These are phyloP conservation scores for Malurus alboscapulatus DNA, from an alignment of 2,113 vertebrate species.

Conservation along the genomic window DNA sequence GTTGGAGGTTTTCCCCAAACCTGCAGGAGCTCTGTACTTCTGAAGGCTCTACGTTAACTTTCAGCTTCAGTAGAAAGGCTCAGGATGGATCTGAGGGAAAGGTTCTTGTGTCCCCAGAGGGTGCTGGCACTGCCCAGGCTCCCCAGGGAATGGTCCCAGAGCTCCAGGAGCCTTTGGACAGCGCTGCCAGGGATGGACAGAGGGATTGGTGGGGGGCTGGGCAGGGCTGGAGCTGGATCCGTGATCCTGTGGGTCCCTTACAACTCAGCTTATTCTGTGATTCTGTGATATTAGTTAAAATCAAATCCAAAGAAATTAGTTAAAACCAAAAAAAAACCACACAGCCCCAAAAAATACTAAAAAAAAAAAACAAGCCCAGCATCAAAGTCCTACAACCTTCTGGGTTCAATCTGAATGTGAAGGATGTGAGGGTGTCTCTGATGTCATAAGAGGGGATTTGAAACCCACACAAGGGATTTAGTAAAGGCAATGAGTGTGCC, in stretches of 20 bases:
- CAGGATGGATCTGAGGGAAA: background rate
- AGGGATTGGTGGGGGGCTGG: background rate
- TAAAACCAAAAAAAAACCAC: background rate
- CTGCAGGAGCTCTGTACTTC: background rate
- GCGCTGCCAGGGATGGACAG: background rate
- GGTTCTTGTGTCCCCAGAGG: background rate
- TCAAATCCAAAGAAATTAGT: background rate
- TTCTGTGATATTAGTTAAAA: background rate
- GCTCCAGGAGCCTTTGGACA: background rate
- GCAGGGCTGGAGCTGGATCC: background rate
- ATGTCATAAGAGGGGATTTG: background rate
- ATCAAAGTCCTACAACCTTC: background rate
- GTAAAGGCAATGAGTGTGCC: fast-evolving
- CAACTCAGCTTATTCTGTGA: background rate
- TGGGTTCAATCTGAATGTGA: background rate
- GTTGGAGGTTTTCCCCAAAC: background rate
- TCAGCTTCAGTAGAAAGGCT: background rate
- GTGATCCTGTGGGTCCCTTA: fast-evolving
- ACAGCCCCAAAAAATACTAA: fast-evolving
- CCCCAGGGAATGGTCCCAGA: background rate
- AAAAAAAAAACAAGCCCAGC: background rate
- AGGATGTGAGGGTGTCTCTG: background rate
- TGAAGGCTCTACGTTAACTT: background rate
- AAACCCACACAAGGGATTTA: background rate
- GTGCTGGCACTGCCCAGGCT: background rate